These are phyloP conservation scores for Nymphalis polychloros DNA, from an alignment of 2,888 invertebrate species.

Conservation along the genomic window DNA sequence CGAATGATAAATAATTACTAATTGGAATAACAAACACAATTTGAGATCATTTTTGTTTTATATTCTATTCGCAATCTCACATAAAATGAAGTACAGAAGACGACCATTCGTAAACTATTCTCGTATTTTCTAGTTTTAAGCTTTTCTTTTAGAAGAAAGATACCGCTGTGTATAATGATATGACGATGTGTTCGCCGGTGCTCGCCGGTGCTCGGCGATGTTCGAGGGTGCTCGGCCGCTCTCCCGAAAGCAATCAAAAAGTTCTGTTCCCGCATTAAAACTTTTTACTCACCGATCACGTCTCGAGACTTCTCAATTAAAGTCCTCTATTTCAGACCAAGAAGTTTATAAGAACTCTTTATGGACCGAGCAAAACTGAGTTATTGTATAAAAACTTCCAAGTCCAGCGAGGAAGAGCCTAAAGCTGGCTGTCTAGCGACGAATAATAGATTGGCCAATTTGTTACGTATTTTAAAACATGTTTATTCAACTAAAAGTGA, in stretches of 20 bases:
- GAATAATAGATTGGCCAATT: too few relatives aligned
- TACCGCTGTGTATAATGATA: conserved; percentile 25
- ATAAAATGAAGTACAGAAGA: neutral
- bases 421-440: too few relatives aligned
- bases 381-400: neutral
- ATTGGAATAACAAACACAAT: too few relatives aligned
- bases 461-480: neutral
- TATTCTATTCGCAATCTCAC: too few relatives aligned
- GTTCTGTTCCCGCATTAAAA: conserved; percentile 24
- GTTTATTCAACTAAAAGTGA: neutral
- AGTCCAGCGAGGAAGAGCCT: neutral
- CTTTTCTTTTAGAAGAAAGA: conserved; percentile 22
- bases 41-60: too few relatives aligned
- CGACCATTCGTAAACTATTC: conserved; percentile 1
- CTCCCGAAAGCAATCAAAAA: conserved; percentile 29
- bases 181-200: conserved; percentile 14
- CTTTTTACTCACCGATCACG: conserved; percentile 26
- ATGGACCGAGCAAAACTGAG: neutral
- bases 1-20: too few relatives aligned
- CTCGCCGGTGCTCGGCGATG: conserved; percentile 8
- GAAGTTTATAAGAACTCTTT: conserved; percentile 15
- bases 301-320: conserved; percentile 27
- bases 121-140: conserved; percentile 21
- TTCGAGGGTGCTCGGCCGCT: conserved; percentile 7
- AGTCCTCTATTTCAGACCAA: conserved; percentile 20